Base-by-base conservation (phyloP, 2,888 invertebrate genomes). In the Cordilura impudica region DNA sequence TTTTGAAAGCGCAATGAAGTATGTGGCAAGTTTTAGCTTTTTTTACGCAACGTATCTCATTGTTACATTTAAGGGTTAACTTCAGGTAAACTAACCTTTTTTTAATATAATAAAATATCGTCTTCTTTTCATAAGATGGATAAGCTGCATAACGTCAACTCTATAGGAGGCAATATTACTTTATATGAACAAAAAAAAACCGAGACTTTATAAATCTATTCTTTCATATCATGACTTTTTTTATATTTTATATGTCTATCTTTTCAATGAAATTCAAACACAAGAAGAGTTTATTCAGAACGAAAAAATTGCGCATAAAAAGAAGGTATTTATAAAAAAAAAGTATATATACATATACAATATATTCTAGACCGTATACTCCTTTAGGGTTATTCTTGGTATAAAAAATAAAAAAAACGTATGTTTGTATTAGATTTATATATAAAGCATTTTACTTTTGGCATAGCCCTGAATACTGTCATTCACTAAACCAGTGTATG, bases 101-200 rank as follows among this genome's bases (percentile, higher is more conserved):
- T n/a, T 39, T n/a, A 1, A 4, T 51, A 14, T 4, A 65, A 47
- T n/a, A 58, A 43, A 49, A 61, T 12, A 14, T 29, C n/a, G n/a
- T n/a, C n/a, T 45, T 23, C 53, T 71, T 45, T 71, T 77, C 61
- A 61, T 72, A 66, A 71, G 39, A 61, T 54, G 61, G 61, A 78
- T 78, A 72, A 78, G 61, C 77, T 72, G 47, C 31, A 61, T 39
- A 63, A 67, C 67, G 56, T 67, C 66, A 43, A 67, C 23, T 35
- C 4, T 39, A 63, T 53, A 72, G 39, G 61, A 56, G n/a, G n/a
- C 21, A 35, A 51, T 72, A 58, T 71, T 69, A 78, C 58, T 78
- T 65, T 58, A 18, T 49, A 43, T 7, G n/a, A n/a, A 58, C 16
- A 54, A 23, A 6, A 56, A 45, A 35, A 74, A 73, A 73, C n/a